These are phyloP conservation scores for Nibea albiflora DNA, from an alignment of 2,113 vertebrate species.

Conservation along the genomic window DNA sequence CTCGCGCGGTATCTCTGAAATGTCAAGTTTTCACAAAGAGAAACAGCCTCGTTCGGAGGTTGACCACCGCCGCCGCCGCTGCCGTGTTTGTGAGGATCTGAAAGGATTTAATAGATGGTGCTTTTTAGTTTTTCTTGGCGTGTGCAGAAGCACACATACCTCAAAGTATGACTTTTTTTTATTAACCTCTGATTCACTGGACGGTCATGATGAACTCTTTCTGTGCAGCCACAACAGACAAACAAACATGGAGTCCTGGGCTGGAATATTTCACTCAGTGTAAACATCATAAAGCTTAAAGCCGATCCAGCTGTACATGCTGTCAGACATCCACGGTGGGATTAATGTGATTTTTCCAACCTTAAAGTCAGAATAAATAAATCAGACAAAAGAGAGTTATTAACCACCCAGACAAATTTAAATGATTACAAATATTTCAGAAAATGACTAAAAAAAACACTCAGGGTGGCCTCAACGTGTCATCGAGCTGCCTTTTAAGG, in stretches of 20 bases:
- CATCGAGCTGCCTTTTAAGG: no score
- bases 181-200: neutral
- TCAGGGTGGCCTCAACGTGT: no score
- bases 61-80: constrained; percentile 16
- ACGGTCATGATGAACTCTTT: neutral
- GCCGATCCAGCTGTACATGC: neutral
- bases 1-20: constrained; percentile 52
- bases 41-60: constrained; percentile 19
- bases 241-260: neutral
- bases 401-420: no score
- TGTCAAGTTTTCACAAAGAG: constrained; percentile 60
- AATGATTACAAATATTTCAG: no score
- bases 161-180: neutral
- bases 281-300: constrained; percentile 39
- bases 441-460: no score
- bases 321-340: neutral
- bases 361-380: no score
- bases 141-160: neutral
- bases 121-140: neutral
- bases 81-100: neutral
- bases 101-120: constrained; percentile 12
- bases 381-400: no score
- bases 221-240: neutral
- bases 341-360: neutral
- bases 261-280: constrained; percentile 25